phyloP scores from a whole-genome alignment of 1,140 invertebrate genomes.

The Tachypleus tridentatus region DNA sequence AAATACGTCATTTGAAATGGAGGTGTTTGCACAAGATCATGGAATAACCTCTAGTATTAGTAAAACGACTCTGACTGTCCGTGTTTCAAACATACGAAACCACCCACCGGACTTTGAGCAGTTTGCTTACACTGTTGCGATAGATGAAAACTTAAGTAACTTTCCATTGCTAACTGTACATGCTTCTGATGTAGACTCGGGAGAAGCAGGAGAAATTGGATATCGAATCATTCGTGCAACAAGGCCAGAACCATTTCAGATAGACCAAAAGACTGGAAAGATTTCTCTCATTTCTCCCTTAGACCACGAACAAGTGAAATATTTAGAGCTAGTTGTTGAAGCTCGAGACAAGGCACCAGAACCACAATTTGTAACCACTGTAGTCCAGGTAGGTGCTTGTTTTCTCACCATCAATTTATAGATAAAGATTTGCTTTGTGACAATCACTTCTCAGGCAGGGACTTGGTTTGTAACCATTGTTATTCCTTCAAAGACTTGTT shows the following conservation, averaged over 20 bases:
- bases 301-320: conserved; percentile 84
- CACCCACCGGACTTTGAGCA: conserved; percentile 27
- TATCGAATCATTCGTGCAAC: conserved; percentile 19
- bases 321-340: conserved; percentile 84
- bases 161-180: conserved; percentile 22
- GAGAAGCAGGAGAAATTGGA: conserved; percentile 21
- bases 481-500: too few species aligned
- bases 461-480: too few species aligned
- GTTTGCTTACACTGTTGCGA: conserved; percentile 25
- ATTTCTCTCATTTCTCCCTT: conserved; percentile 82
- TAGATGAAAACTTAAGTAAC: conserved; percentile 27
- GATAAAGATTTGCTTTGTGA: too few species aligned
- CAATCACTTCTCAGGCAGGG: too few species aligned
- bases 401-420: too few species aligned
- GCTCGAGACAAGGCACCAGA: conserved; percentile 44
- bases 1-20: conserved; percentile 26
- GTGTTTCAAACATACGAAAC: conserved; percentile 25
- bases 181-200: conserved; percentile 24
- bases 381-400: conserved; percentile 17
- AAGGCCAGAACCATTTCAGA: conserved; percentile 49
- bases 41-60: conserved; percentile 27
- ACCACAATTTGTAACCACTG: conserved; percentile 25
- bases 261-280: conserved; percentile 80
- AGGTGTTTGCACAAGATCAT: conserved; percentile 28
- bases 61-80: conserved; percentile 23